Conservation (phyloP, 2,797 vertebrate genomes). For the Gila robusta region DNA sequence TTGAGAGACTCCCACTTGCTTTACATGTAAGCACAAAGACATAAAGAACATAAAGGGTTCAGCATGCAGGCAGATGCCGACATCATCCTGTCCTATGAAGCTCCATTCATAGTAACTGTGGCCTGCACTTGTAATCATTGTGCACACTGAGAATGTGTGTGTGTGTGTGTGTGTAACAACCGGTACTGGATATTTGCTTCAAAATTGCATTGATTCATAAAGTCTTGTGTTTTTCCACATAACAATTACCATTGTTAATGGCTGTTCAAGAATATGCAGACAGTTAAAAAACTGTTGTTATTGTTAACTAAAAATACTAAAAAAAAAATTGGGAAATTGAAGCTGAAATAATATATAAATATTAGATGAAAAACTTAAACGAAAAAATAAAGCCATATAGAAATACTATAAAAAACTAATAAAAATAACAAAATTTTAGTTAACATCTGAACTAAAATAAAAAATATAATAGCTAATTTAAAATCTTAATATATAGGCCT, state of each 20-base stretch:
- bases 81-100: slow-evolving; percentile 60
- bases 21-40: slow-evolving; percentile 65
- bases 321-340: neutral
- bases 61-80: slow-evolving; percentile 62
- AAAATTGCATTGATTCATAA: neutral
- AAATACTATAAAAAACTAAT: neutral
- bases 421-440: neutral
- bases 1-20: slow-evolving; percentile 62
- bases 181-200: neutral
- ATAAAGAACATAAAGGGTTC: slow-evolving; percentile 57
- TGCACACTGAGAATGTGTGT: slow-evolving; percentile 59
- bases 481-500: neutral
- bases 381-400: neutral
- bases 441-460: neutral
- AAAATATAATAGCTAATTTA: neutral
- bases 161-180: neutral
- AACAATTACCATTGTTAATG: neutral
- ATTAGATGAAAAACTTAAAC: neutral
- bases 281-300: neutral
- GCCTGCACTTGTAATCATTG: slow-evolving; percentile 76
- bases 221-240: slow-evolving; percentile 6
- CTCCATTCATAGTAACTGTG: slow-evolving; percentile 58
- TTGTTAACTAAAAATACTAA: neutral
- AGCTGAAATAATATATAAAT: neutral
- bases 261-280: neutral